A percentile compares a stretch with the other conserved stretches of the same genome.
phyloP scores from a whole-genome alignment of 1,140 invertebrate species.

The Calephelis nemesis region DNA sequence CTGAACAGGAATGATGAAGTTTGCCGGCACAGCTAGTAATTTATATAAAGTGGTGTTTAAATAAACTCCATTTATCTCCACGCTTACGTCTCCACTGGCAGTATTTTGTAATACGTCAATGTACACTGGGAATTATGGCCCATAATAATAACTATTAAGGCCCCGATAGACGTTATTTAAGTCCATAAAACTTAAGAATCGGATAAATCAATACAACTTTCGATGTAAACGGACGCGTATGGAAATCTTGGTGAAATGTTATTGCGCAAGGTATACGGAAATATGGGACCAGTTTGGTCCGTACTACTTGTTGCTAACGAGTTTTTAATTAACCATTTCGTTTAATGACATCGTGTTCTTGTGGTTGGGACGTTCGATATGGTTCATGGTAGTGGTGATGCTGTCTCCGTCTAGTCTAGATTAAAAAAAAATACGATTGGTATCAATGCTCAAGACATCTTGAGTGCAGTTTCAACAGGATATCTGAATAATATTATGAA shows the following conservation, averaged over 20 bases:
- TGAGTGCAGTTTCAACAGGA: no score
- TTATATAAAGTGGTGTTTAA: no score
- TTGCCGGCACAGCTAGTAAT: no score
- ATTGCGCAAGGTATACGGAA: conserved; percentile 24
- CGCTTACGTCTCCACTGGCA: neutral
- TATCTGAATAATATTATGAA: no score
- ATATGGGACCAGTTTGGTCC: conserved; percentile 11
- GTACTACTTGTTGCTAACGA: neutral
- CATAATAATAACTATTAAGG: conserved; percentile 17
- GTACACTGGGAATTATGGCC: conserved; percentile 2
- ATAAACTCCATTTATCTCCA: neutral
- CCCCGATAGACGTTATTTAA: conserved; percentile 35
- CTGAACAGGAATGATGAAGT: no score
- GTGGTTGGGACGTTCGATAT: no score
- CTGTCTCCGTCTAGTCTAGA: no score
- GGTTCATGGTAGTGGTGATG: no score
- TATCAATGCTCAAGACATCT: no score
- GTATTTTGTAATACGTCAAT: conserved; percentile 12
- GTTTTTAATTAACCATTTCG: conserved; percentile 9
- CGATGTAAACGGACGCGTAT: conserved; percentile 31
- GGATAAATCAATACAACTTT: conserved; percentile 38
- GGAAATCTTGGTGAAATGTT: conserved; percentile 28
- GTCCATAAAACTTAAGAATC: conserved; percentile 47
- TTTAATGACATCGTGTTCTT: neutral
- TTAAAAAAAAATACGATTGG: no score